Conservation (phyloP, 2,113 vertebrate genomes). For the Ibidorhyncha struthersii region DNA sequence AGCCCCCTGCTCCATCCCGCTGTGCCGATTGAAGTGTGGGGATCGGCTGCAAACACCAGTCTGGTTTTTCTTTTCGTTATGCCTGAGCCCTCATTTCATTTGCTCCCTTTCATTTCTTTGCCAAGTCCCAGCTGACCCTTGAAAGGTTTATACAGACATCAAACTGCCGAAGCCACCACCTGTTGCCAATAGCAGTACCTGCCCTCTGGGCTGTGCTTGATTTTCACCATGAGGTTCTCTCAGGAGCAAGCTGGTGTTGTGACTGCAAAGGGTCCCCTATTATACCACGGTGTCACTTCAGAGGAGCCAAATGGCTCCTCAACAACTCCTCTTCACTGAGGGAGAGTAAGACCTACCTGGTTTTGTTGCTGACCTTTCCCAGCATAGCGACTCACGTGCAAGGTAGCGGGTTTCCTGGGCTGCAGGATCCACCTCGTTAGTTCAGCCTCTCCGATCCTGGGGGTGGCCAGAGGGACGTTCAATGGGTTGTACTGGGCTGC, state of each 20-base stretch:
- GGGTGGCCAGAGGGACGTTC: neutral
- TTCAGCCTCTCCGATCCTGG: neutral
- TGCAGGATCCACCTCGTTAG: accelerated
- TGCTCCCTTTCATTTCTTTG: neutral
- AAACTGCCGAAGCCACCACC: neutral
- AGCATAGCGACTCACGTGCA: accelerated
- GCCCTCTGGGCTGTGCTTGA: neutral
- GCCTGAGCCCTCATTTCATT: neutral
- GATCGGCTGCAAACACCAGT: neutral
- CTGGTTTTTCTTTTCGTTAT: neutral
- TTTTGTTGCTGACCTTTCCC: neutral
- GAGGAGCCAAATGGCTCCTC: neutral
- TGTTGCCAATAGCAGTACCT: neutral
- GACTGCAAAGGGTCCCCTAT: neutral
- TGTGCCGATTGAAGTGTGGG: neutral
- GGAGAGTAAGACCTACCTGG: neutral
- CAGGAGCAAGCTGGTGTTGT: neutral
- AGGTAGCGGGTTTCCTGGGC: neutral
- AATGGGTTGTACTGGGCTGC: neutral
- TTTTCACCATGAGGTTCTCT: neutral
- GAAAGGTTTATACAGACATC: neutral
- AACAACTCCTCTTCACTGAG: neutral
- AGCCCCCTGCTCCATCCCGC: neutral
- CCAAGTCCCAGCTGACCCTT: neutral
- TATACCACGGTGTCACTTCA: neutral